A percentile compares a stretch with the other conserved stretches of the same genome.
These are phyloP conservation scores for Papilio aristodemus DNA, from an alignment of 1,140 invertebrate genomes.

Conservation along the genomic window DNA sequence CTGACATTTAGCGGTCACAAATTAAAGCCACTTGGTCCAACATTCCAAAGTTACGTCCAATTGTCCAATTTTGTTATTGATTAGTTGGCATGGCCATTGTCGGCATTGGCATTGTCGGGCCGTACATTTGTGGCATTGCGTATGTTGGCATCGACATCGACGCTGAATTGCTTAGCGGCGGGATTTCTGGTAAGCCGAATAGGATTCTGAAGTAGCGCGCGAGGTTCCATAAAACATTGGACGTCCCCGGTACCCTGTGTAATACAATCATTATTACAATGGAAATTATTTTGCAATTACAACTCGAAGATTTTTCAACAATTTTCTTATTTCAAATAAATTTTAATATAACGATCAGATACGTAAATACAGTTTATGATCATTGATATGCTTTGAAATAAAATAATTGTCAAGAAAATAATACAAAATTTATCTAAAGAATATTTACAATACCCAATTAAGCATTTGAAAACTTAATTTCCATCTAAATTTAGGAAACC, in stretches of 20 bases:
- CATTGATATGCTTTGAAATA: slow-evolving; percentile 29
- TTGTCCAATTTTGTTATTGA: slow-evolving; percentile 73
- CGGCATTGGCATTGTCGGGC: slow-evolving; percentile 50
- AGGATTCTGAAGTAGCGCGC: slow-evolving; percentile 77
- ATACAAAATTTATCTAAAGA: slow-evolving; percentile 26
- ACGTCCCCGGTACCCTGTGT: slow-evolving; percentile 73
- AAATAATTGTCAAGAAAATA: slow-evolving; percentile 64
- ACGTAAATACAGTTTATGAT: not conserved
- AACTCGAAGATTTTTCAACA: not conserved
- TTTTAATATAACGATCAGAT: too few relatives aligned
- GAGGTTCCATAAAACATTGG: slow-evolving; percentile 78
- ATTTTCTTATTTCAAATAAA: slow-evolving; percentile 1
- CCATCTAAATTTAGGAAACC: slow-evolving; percentile 28
- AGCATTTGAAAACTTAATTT: slow-evolving; percentile 35
- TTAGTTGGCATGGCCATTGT: slow-evolving; percentile 57
- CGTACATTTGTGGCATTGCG: slow-evolving; percentile 66
- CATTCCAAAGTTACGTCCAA: slow-evolving; percentile 44
- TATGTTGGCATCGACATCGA: slow-evolving; percentile 73
- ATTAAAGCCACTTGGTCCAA: slow-evolving; percentile 70
- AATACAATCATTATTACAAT: slow-evolving; percentile 51
- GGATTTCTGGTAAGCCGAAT: slow-evolving; percentile 65
- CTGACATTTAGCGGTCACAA: slow-evolving; percentile 69
- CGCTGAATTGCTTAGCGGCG: slow-evolving; percentile 59
- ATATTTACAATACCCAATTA: slow-evolving; percentile 63
- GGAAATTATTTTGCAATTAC: not conserved